Percentiles rank a stretch among this genome's conserved stretches.
Evolutionary conservation across 2,797 vertebrate genomes (phyloP).

Genomic region (Iguana delicatissima): DNA sequence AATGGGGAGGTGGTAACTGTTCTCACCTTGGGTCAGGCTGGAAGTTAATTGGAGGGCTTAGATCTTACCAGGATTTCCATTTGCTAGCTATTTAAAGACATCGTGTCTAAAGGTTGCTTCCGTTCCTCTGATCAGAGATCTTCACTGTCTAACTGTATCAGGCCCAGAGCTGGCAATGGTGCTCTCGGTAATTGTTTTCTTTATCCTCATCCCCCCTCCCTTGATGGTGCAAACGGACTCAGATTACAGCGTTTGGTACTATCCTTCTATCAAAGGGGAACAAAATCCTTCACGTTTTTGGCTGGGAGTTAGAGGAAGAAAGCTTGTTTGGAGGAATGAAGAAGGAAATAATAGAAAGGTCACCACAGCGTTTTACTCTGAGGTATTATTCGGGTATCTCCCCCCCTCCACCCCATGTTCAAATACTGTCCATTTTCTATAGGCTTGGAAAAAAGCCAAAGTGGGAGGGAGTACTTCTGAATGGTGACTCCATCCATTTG

Average conservation of each 20-base stretch:
- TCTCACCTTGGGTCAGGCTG: constrained; percentile 18
- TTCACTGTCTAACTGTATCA: constrained; percentile 9
- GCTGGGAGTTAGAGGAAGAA: constrained; percentile 56
- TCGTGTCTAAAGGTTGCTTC: constrained; percentile 3
- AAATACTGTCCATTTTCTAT: constrained; percentile 65
- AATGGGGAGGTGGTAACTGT: constrained; percentile 8
- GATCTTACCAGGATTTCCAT: constrained; percentile 32
- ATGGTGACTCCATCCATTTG: constrained; percentile 67
- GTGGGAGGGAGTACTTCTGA: background rate
- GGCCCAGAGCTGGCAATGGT: constrained; percentile 45
- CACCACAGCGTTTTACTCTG: constrained; percentile 33
- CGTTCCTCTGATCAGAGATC: constrained; percentile 28
- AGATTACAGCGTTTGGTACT: constrained; percentile 63
- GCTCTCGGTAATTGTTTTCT: constrained; percentile 66
- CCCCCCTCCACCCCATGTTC: constrained; percentile 55
- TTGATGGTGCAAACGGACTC: constrained; percentile 51
- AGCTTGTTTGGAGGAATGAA: constrained; percentile 60
- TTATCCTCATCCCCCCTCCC: constrained; percentile 56
- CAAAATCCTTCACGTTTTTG: constrained; percentile 52
- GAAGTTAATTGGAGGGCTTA: constrained; percentile 43
- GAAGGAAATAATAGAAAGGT: constrained; percentile 63
- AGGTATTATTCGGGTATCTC: constrained; percentile 24
- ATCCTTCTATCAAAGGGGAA: constrained; percentile 57
- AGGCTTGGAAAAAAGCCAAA: constrained; percentile 52
- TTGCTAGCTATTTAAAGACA: constrained; percentile 7